Evolutionary conservation across 1,140 invertebrate genomes (phyloP).

Genomic region (Drosophila pallidifrons): DNA sequence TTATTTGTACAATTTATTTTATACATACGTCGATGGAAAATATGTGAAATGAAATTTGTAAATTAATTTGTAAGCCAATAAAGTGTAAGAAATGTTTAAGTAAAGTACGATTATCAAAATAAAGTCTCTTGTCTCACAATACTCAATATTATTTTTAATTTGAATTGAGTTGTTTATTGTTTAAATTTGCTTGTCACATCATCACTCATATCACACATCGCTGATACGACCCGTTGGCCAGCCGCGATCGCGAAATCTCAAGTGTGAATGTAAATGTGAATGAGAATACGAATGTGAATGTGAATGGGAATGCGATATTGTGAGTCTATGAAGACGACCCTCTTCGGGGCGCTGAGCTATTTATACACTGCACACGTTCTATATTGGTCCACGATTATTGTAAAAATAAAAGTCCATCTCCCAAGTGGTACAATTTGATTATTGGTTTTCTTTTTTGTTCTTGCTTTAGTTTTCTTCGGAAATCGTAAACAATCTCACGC

Average conservation of each 20-base stretch:
- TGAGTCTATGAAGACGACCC: slow-evolving; percentile 8
- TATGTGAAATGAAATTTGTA: slow-evolving; percentile 60
- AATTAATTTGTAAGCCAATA: slow-evolving; percentile 61
- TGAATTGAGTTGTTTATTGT: slow-evolving; percentile 16
- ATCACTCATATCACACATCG: slow-evolving; percentile 13
- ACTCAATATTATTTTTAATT: slow-evolving; percentile 11
- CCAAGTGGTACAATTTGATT: slow-evolving; percentile 5
- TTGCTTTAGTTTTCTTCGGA: no score
- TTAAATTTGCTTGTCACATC: slow-evolving; percentile 16
- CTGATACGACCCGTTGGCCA: slow-evolving; percentile 8
- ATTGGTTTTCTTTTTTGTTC: no score
- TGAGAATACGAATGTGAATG: not conserved
- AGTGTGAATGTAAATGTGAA: slow-evolving; percentile 7
- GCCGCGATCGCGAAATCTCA: not conserved
- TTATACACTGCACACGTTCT: slow-evolving; percentile 50
- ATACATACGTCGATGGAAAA: slow-evolving; percentile 55
- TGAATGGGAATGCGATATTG: not conserved
- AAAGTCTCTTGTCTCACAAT: not conserved
- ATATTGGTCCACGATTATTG: slow-evolving; percentile 47
- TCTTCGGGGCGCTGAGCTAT: slow-evolving; percentile 30
- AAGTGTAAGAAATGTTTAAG: slow-evolving; percentile 5
- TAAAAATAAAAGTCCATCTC: slow-evolving; percentile 24
- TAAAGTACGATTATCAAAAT: not conserved
- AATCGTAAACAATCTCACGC: not conserved
- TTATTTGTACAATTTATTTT: slow-evolving; percentile 49